Conservation (phyloP, 35 echinoderm and acorn worm genomes). For the Strongylocentrotus purpuratus region DNA sequence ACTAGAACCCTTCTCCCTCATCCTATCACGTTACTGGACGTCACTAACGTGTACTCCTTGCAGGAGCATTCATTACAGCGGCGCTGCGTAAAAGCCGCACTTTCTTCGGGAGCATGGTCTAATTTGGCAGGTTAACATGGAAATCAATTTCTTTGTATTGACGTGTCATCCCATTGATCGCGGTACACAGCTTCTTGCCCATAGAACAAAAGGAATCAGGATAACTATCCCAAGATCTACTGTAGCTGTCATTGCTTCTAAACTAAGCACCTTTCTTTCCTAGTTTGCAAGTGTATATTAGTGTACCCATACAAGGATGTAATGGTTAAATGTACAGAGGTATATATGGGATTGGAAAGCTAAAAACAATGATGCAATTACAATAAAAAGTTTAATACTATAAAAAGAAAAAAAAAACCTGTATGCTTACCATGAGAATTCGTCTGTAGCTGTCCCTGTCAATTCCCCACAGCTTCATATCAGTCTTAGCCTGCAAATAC, state of each 20-base stretch:
- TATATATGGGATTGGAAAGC: too few species aligned
- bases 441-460: constrained; percentile 98
- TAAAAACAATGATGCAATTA: too few species aligned
- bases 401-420: too few species aligned
- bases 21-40: neutral
- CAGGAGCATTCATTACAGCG: neutral
- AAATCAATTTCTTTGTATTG: neutral
- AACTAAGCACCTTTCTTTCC: too few species aligned
- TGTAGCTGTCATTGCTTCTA: too few species aligned
- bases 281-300: too few species aligned
- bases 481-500: constrained; percentile 70
- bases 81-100: neutral
- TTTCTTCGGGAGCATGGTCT: neutral
- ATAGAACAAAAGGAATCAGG: neutral
- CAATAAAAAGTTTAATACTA: neutral
- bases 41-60: neutral
- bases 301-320: too few species aligned
- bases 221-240: too few species aligned
- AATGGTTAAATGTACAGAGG: too few species aligned
- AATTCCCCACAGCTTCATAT: constrained; percentile 98
- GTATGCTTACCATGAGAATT: constrained; percentile 92
- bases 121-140: neutral
- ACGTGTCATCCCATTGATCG: neutral
- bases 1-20: neutral
- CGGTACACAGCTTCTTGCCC: neutral